phyloP scores from a whole-genome alignment of 2,797 vertebrate genomes.

The Trematomus bernacchii region DNA sequence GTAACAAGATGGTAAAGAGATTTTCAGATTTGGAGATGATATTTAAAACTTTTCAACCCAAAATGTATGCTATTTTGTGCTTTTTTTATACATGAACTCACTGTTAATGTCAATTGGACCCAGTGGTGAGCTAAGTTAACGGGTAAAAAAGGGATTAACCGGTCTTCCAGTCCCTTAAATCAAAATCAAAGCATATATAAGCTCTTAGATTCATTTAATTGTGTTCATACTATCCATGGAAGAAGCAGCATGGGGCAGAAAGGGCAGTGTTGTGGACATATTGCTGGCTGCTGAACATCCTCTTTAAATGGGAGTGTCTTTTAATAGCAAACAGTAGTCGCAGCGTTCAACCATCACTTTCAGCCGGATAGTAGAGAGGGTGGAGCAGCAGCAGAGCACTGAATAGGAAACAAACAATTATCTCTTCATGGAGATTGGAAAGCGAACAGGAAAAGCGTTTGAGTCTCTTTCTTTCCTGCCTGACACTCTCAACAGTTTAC shows the following conservation, averaged over 20 bases:
- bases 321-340: conserved; percentile 8
- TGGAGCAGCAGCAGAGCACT: conserved; percentile 38
- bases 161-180: neutral
- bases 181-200: neutral
- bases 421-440: conserved; percentile 34
- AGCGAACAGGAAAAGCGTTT: conserved; percentile 7
- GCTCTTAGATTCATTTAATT: neutral
- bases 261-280: conserved; percentile 17
- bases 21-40: neutral
- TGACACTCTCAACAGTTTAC: neutral
- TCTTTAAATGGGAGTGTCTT: conserved; percentile 42
- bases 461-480: conserved; percentile 8
- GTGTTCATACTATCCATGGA: neutral
- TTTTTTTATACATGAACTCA: neutral
- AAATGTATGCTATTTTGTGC: neutral
- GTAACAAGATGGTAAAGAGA: neutral
- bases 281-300: conserved; percentile 40
- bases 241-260: neutral
- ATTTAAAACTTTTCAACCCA: neutral
- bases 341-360: conserved; percentile 17
- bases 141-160: neutral
- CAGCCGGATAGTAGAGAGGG: conserved; percentile 22
- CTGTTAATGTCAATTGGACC: neutral
- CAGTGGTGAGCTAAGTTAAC: neutral
- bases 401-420: conserved; percentile 55